A percentile compares a stretch with the other conserved stretches of the same genome.
phyloP scores from a whole-genome alignment of 2,113 vertebrate genomes.

The Hirundichthys speculiger region DNA sequence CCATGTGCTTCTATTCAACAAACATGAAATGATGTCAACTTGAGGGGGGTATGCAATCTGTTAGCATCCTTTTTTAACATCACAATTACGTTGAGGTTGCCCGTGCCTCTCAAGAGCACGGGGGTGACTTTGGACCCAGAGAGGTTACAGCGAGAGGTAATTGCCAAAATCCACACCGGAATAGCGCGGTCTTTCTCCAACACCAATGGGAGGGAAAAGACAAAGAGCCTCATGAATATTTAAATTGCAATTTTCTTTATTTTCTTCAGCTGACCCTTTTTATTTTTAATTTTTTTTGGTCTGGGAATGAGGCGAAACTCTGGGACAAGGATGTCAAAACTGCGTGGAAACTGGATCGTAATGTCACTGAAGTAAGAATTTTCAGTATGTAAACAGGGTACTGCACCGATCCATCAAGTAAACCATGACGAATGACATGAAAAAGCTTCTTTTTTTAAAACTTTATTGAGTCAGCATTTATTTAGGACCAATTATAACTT shows the following conservation, averaged over 20 bases:
- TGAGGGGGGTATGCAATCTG: conserved; percentile 53
- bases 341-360: conserved; percentile 28
- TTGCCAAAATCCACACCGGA: conserved; percentile 77
- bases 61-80: conserved; percentile 54
- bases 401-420: neutral
- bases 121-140: conserved; percentile 65
- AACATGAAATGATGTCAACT: conserved; percentile 62
- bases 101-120: conserved; percentile 48
- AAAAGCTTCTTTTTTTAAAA: too few species aligned
- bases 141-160: conserved; percentile 72
- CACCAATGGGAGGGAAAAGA: conserved; percentile 67
- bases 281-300: too few species aligned
- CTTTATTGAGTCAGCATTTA: too few species aligned
- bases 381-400: conserved; percentile 32
- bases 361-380: conserved; percentile 13
- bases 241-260: conserved; percentile 78
- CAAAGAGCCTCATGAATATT: conserved; percentile 79
- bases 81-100: conserved; percentile 67
- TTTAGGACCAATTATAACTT: too few species aligned
- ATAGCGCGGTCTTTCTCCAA: conserved; percentile 60
- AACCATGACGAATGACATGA: too few species aligned
- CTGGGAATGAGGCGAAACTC: conserved; percentile 5
- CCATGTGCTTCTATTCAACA: conserved; percentile 47
- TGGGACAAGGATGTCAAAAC: conserved; percentile 34
- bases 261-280: conserved; percentile 71